Evolutionary conservation across 2,113 vertebrate species (phyloP).

Genomic region (Copsychus sechellarum): DNA sequence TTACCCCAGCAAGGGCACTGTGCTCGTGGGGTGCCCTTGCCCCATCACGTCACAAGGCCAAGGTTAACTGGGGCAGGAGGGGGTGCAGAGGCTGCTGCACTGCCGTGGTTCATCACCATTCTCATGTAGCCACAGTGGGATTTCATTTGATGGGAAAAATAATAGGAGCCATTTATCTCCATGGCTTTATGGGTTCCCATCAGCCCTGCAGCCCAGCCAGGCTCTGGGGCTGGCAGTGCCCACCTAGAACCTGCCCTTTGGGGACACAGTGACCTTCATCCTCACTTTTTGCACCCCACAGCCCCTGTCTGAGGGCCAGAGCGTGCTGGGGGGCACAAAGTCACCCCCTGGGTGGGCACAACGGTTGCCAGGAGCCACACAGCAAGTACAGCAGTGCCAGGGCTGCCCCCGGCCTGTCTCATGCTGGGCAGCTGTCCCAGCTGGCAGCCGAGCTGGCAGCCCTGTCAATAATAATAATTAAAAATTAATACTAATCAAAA

Average conservation of each 20-base stretch:
- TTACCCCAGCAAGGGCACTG: rapidly evolving
- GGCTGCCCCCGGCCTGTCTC: neutral
- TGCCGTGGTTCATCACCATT: constrained; percentile 86
- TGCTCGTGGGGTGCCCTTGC: neutral
- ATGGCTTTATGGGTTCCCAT: constrained; percentile 79
- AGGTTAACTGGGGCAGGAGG: constrained; percentile 48
- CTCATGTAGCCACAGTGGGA: constrained; percentile 81
- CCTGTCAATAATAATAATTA: constrained; percentile 63
- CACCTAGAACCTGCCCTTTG: neutral
- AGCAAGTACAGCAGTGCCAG: neutral
- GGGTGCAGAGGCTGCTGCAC: constrained; percentile 62
- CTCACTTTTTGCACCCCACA: neutral
- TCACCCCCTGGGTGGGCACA: neutral
- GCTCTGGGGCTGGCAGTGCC: neutral
- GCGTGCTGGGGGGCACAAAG: rapidly evolving
- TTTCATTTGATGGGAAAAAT: constrained; percentile 91
- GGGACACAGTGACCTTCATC: rapidly evolving
- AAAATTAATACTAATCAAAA: constrained; percentile 68
- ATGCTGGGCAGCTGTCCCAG: constrained; percentile 9
- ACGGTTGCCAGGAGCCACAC: rapidly evolving
- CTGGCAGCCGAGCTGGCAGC: constrained; percentile 40
- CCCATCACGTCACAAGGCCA: neutral
- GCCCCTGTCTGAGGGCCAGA: too few species aligned
- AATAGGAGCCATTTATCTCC: constrained; percentile 92
- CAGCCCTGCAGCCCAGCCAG: neutral